Evolutionary conservation across 2,888 invertebrate species (phyloP).

Genomic region (Sinelater perroti): DNA sequence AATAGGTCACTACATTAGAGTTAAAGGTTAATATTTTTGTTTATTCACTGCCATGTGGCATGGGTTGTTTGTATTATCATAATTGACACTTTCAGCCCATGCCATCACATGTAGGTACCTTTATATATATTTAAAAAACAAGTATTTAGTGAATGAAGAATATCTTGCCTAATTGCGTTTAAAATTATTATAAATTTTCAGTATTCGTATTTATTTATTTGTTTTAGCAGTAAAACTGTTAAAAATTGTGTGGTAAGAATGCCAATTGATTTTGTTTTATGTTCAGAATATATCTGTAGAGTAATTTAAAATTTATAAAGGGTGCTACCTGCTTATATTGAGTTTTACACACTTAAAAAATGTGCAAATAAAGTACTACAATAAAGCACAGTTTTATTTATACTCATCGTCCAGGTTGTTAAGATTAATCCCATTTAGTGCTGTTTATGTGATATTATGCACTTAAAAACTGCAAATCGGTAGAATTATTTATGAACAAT

Average conservation of each 20-base stretch:
- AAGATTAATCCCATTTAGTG: too few relatives aligned
- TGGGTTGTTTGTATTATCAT: neutral
- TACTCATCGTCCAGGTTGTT: too few relatives aligned
- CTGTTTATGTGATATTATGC: too few relatives aligned
- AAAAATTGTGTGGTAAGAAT: conserved; percentile 20
- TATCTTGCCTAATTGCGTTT: too few relatives aligned
- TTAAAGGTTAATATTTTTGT: neutral
- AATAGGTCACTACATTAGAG: too few relatives aligned
- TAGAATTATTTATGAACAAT: too few relatives aligned
- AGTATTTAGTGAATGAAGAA: too few relatives aligned
- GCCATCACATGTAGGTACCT: conserved; percentile 10
- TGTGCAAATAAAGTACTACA: conserved; percentile 17
- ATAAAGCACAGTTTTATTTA: too few relatives aligned
- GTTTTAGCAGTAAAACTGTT: conserved; percentile 33
- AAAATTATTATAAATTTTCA: conserved; percentile 13
- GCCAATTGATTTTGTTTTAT: conserved; percentile 7
- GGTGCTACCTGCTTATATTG: conserved; percentile 30
- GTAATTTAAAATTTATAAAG: conserved; percentile 13
- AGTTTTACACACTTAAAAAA: conserved; percentile 25
- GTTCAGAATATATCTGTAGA: conserved; percentile 6
- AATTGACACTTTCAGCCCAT: neutral
- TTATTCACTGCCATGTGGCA: conserved; percentile 12
- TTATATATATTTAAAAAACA: too few relatives aligned
- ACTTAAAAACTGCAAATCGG: too few relatives aligned
- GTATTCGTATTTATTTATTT: conserved; percentile 33